A percentile compares a stretch with the other conserved stretches of the same genome.
Conservation (phyloP, 2,113 vertebrate genomes). For the Colossoma macropomum region DNA sequence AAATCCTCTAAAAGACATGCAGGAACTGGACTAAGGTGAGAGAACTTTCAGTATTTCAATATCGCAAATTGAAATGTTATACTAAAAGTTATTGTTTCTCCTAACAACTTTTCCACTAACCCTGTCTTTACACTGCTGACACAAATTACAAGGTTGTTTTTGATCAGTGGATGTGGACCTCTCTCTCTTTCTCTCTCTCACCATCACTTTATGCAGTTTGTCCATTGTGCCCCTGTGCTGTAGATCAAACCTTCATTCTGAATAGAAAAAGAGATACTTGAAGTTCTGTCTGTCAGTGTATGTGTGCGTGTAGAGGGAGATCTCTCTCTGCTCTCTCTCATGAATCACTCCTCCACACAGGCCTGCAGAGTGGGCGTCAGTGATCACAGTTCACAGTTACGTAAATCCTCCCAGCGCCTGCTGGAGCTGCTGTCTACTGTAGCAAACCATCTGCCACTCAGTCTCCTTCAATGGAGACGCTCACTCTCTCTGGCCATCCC, state of each 20-base stretch:
- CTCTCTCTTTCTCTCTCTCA: neutral
- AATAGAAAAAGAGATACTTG: conserved; percentile 11
- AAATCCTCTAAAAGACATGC: too few species aligned
- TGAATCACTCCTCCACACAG: conserved; percentile 69
- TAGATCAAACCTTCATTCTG: conserved; percentile 9
- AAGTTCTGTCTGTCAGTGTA: conserved; percentile 3
- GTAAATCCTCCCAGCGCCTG: conserved; percentile 67
- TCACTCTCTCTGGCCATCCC: conserved; percentile 19
- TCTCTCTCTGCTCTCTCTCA: conserved; percentile 46
- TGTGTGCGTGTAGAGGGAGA: conserved; percentile 9
- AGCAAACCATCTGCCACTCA: conserved; percentile 74
- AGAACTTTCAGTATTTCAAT: too few species aligned
- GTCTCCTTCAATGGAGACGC: conserved; percentile 56
- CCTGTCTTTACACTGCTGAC: neutral
- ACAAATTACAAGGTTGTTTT: neutral
- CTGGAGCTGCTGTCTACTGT: conserved; percentile 72
- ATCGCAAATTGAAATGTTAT: too few species aligned
- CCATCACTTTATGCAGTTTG: neutral
- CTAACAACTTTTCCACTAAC: neutral
- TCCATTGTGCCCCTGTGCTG: neutral
- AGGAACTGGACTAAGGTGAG: too few species aligned
- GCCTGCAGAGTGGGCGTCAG: conserved; percentile 72
- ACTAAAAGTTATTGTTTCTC: too few species aligned
- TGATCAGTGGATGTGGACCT: neutral
- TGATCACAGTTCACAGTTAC: conserved; percentile 67